A percentile compares a stretch with the other conserved stretches of the same genome.
These are phyloP conservation scores for Cephus sareptanus DNA, from an alignment of 2,888 invertebrate species.

Conservation along the genomic window DNA sequence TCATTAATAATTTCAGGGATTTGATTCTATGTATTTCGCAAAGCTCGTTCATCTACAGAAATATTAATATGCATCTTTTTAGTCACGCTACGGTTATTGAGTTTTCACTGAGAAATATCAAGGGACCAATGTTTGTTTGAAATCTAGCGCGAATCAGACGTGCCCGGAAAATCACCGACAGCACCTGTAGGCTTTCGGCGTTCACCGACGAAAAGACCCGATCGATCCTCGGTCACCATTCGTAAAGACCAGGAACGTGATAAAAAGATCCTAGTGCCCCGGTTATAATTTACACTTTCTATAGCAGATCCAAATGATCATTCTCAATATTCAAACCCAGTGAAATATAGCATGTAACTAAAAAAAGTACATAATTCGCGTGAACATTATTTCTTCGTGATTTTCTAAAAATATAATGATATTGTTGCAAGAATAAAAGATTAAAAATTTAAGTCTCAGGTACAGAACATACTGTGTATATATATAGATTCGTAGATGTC, in stretches of 20 bases:
- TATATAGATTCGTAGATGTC: not conserved
- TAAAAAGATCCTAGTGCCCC: not conserved
- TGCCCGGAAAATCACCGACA: slow-evolving; percentile 37
- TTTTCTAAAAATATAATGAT: not conserved
- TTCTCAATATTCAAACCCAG: not conserved
- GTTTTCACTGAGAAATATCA: not conserved
- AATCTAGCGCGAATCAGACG: not conserved
- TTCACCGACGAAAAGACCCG: slow-evolving; percentile 42
- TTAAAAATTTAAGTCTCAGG: not conserved
- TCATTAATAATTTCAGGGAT: not conserved
- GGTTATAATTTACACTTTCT: not conserved
- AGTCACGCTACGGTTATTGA: not conserved
- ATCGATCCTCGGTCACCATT: slow-evolving; percentile 50
- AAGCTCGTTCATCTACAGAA: not conserved
- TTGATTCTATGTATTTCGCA: not conserved
- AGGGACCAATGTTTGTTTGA: not conserved
- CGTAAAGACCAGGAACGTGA: slow-evolving; percentile 45
- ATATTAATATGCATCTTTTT: not conserved
- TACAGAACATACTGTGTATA: not conserved
- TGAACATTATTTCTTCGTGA: not conserved
- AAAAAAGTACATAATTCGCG: not conserved
- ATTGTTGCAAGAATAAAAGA: not conserved
- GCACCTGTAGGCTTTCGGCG: slow-evolving; percentile 40
- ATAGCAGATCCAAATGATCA: not conserved
- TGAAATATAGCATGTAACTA: not conserved